Evolutionary conservation across 2,797 vertebrate species (phyloP).

Genomic region (Megalops cyprinoides): DNA sequence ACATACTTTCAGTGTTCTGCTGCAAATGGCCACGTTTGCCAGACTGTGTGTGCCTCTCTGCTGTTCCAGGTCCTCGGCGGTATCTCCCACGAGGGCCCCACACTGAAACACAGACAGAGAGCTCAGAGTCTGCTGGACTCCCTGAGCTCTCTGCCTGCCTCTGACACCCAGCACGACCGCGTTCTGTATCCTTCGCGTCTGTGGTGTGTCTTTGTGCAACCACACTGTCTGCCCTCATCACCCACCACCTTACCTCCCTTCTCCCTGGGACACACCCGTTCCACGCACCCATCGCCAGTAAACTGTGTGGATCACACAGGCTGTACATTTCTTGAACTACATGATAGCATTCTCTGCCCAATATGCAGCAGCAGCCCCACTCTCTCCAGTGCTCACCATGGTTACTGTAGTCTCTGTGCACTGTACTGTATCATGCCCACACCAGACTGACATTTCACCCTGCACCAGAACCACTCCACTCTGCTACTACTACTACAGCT

Average conservation of each 20-base stretch:
- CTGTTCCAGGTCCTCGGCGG: constrained; percentile 58
- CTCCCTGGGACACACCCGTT: neutral
- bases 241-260: neutral
- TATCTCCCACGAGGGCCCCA: constrained; percentile 41
- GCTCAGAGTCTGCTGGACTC: constrained; percentile 53
- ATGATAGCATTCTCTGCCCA: neutral
- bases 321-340: neutral
- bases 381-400: neutral
- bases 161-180: constrained; percentile 20
- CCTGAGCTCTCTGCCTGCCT: constrained; percentile 42
- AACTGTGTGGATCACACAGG: neutral
- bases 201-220: constrained; percentile 23
- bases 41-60: constrained; percentile 21
- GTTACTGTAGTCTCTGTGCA: neutral
- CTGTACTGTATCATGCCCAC: neutral
- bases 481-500: too few relatives aligned
- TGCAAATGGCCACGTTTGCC: neutral
- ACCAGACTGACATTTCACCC: too few relatives aligned
- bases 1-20: too few relatives aligned
- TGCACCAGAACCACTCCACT: neutral
- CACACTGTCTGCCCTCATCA: neutral
- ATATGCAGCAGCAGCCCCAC: neutral
- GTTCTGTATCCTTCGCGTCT: constrained; percentile 32
- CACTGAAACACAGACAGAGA: constrained; percentile 55
- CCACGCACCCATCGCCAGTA: neutral